phyloP scores from a whole-genome alignment of 2,888 invertebrate species.

The Nudaria mundana region DNA sequence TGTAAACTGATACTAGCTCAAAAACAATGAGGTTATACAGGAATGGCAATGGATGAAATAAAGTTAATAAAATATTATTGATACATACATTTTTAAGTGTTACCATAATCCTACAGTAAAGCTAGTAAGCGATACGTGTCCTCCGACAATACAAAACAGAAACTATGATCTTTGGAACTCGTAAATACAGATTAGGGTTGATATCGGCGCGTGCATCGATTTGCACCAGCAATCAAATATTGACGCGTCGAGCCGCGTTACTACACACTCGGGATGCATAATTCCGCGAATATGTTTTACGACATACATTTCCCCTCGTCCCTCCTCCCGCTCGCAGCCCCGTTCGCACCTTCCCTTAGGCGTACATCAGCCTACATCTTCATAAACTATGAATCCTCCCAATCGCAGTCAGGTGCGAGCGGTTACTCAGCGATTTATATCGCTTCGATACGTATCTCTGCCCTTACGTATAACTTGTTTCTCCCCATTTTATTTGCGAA shows the following conservation, averaged over 20 bases:
- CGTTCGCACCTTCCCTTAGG: conserved; percentile 10
- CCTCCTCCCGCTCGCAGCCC: conserved; percentile 23
- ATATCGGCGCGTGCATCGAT: conserved; percentile 55
- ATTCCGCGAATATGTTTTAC: conserved; percentile 57
- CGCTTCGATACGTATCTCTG: conserved; percentile 43
- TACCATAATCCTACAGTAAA: no score
- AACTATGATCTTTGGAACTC: conserved; percentile 34
- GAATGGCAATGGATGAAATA: no score
- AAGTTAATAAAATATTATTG: no score
- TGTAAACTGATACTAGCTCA: neutral
- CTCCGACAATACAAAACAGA: conserved; percentile 1
- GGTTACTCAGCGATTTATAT: conserved; percentile 67
- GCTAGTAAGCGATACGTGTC: no score
- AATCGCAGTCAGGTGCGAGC: conserved; percentile 74
- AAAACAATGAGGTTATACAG: no score
- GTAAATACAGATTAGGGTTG: conserved; percentile 56
- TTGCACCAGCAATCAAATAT: conserved; percentile 71
- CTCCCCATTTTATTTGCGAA: conserved; percentile 47
- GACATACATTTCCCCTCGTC: conserved; percentile 31
- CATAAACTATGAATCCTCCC: conserved; percentile 74
- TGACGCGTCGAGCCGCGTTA: conserved; percentile 48
- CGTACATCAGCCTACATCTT: conserved; percentile 36
- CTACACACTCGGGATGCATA: conserved; percentile 62
- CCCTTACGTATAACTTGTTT: conserved; percentile 24
- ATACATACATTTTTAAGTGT: no score